These are phyloP conservation scores for Brotogeris chrysoptera DNA, from an alignment of 2,797 vertebrate species.

Conservation along the genomic window DNA sequence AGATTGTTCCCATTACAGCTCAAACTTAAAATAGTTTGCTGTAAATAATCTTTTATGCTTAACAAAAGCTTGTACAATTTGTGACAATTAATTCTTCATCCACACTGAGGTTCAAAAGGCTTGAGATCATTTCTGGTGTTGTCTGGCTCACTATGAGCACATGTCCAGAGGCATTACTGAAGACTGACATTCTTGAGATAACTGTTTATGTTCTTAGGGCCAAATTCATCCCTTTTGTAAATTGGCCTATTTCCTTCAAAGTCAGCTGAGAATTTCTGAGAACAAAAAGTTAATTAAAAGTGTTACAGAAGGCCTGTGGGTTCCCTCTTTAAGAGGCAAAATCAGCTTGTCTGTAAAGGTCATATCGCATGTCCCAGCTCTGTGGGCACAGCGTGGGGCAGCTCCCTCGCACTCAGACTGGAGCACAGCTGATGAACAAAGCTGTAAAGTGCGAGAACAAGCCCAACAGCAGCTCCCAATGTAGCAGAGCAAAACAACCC, in stretches of 20 bases:
- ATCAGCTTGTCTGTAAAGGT: neutral
- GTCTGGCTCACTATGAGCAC: neutral
- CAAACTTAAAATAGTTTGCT: slow-evolving; percentile 52
- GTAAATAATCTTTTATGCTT: slow-evolving; percentile 60
- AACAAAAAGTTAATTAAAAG: neutral
- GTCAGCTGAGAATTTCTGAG: neutral
- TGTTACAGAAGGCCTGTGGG: neutral
- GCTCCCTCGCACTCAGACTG: accelerated
- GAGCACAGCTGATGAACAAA: neutral
- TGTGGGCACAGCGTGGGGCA: accelerated
- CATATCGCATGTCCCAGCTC: neutral
- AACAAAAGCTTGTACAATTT: slow-evolving; percentile 1
- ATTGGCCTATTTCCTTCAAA: neutral
- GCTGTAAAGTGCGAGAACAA: neutral
- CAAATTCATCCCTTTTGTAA: neutral
- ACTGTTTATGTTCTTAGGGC: neutral
- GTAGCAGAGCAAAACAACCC: neutral
- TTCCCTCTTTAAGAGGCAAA: neutral
- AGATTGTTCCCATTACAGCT: slow-evolving; percentile 27
- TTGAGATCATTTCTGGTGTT: neutral
- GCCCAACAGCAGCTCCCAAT: neutral
- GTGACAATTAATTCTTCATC: slow-evolving; percentile 30
- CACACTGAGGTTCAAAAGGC: neutral
- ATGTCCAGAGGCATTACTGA: neutral
- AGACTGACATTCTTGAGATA: neutral